These are phyloP conservation scores for Potamarius usumacintae DNA, from an alignment of 2,113 vertebrate species.

Conservation along the genomic window DNA sequence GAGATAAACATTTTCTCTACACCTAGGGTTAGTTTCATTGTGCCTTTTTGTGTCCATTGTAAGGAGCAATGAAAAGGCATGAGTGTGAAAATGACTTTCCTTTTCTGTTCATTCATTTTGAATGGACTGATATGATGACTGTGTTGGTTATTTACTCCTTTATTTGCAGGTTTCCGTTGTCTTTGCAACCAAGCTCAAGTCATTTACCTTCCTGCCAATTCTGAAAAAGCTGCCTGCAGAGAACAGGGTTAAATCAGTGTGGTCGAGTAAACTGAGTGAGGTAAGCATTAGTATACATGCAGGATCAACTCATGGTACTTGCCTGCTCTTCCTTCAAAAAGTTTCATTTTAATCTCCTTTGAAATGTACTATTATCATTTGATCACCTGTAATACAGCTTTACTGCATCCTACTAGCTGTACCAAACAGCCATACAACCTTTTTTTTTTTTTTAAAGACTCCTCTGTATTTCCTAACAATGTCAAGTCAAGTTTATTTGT, in stretches of 20 bases:
- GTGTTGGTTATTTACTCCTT: not conserved
- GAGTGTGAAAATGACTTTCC: not conserved
- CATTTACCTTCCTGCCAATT: slow-evolving; percentile 83
- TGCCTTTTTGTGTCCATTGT: not conserved
- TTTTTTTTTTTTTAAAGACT: no score
- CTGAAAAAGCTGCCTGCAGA: slow-evolving; percentile 79
- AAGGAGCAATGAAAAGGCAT: not conserved
- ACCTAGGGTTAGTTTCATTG: not conserved
- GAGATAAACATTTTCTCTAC: not conserved
- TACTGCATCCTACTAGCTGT: no score
- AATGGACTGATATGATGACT: not conserved
- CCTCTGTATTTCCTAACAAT: no score
- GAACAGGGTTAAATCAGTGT: slow-evolving; percentile 59
- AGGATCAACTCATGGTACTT: not conserved
- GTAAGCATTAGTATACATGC: slow-evolving; percentile 45
- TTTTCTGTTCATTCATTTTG: not conserved
- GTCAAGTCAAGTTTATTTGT: no score
- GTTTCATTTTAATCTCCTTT: no score
- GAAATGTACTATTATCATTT: no score
- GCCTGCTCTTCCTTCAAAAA: no score
- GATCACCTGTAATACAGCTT: no score
- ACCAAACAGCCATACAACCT: no score
- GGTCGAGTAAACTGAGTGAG: slow-evolving; percentile 48
- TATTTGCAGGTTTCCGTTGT: slow-evolving; percentile 61
- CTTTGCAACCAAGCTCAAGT: slow-evolving; percentile 65